Evolutionary conservation across 1,140 invertebrate species (phyloP), one percentile per base, ranked within the genome.

Genomic region (Drosophila repletoides): DNA sequence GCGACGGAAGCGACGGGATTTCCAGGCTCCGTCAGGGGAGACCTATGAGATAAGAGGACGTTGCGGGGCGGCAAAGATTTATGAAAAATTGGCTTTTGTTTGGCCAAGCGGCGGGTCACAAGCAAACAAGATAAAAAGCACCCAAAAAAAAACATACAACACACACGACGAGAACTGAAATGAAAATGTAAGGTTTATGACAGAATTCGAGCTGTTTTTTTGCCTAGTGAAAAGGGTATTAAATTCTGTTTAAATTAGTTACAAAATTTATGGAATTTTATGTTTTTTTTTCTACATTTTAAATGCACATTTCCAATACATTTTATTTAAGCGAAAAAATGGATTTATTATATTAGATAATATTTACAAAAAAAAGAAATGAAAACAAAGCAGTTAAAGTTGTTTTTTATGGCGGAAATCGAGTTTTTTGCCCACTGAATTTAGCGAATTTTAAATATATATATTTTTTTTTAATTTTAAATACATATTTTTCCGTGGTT

Each of bases 31-130:
- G 2, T 12, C 46, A 45, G 43, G 14, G 17, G 38, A 15, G 21
- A n/a, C 33, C 24, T 15, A 19, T 19, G 12, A n/a, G 17, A 15
- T 9, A 21, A 34, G 26, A 3, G 21, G 9, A 15, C 17, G 40
- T 3, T 31, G 38, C 21, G 60, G 36, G 29, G 31, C 19, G 38
- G 41, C 52, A 66, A 79, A 83, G 77, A 83, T 83, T 83, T 83
- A 83, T 83, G 77, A 79, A 83, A 83, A 79, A 83, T 83, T 84
- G 77, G 79, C 79, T 74, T 77, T 84, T 84, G 77, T 80, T 77
- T 72, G 76, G 79, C 66, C 76, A 80, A 72, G 75, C 65, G 68
- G 75, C 65, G 71, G 65, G 53, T 69, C 65, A 31, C 60, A 74
- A 61, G 55, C 67, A 74, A 83, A 77, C 73, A 73, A 77, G 77